phyloP scores from a whole-genome alignment of 2,797 vertebrate genomes.

The Pipistrellus pygmaeus region DNA sequence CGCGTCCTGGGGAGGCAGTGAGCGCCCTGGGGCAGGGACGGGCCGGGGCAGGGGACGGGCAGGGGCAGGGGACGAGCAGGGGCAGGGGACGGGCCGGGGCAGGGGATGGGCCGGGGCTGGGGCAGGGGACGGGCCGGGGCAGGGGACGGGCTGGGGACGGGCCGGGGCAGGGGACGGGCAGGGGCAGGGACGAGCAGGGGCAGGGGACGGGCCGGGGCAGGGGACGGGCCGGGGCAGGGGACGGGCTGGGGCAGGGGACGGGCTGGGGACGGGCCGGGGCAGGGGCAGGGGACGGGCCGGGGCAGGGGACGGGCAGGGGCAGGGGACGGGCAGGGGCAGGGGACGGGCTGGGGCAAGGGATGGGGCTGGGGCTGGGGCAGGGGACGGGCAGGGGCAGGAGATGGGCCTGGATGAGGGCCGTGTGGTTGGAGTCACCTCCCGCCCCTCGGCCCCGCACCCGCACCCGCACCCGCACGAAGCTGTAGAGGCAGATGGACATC shows the following conservation, averaged over 20 bases:
- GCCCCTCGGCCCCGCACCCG: neutral
- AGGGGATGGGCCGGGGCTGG: neutral
- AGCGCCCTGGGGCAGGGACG: neutral
- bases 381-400: neutral
- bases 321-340: no score
- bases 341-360: neutral
- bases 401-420: neutral
- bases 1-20: constrained; percentile 91
- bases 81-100: no score
- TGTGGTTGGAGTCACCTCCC: neutral
- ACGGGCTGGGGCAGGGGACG: neutral
- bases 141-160: no score
- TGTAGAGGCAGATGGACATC: constrained; percentile 99
- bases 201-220: neutral
- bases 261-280: neutral
- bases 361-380: no score
- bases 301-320: neutral
- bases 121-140: neutral
- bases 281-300: neutral
- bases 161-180: no score
- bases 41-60: no score
- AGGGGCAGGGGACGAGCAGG: neutral
- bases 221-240: neutral
- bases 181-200: neutral
- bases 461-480: constrained; percentile 93